Evolutionary conservation across 2,113 vertebrate species (phyloP), one percentile per base, ranked within the genome.

Genomic region (Marcusenius ussheri): DNA sequence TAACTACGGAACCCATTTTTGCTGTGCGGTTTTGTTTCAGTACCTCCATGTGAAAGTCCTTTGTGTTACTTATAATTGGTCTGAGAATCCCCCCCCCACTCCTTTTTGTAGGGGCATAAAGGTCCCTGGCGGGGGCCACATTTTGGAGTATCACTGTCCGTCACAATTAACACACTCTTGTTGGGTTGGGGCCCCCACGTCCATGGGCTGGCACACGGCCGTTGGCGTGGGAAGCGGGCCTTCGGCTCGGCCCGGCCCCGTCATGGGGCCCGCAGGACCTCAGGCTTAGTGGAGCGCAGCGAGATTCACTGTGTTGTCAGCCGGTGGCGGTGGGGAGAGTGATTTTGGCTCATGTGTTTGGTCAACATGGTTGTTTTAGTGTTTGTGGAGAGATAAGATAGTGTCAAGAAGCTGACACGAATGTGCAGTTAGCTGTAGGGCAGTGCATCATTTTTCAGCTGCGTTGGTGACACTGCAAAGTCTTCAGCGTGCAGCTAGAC

Each of bases 361-460:
- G 74, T 19, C 74, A 80, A 1, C 35, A 3, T 42, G 74, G 74
- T 39, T 21, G 74, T 80, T 80, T 80, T 35, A 42, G 74, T 39
- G 35, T 80, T 42, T 42, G 35, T 42, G 74, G 74, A 17, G 35
- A 80, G 35, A 80, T 80, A 42, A 80, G 74, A 80, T 77, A 70
- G 62, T 13, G 62, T 31, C 10, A 70, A 31, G 47, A 85, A 13
- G 1, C 83, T 85, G 83, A 50, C 1, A 2, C 21, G 9, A 27
- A 50, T 8, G 24, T 86, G 83, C 45, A 17, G 88, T 92, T 92
- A 88, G n/a, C 46, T 15, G 8, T 31, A 19, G 88, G 89, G 9
- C 87, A 88, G 87, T 83, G 90, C 83, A 11, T 90, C 89, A 50
- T 85, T 91, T 91, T 74, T 84, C 84, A n/a, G 83, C 53, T 46